Evolutionary conservation across 2,888 invertebrate genomes (phyloP).

Genomic region (Lithophane leautieri): DNA sequence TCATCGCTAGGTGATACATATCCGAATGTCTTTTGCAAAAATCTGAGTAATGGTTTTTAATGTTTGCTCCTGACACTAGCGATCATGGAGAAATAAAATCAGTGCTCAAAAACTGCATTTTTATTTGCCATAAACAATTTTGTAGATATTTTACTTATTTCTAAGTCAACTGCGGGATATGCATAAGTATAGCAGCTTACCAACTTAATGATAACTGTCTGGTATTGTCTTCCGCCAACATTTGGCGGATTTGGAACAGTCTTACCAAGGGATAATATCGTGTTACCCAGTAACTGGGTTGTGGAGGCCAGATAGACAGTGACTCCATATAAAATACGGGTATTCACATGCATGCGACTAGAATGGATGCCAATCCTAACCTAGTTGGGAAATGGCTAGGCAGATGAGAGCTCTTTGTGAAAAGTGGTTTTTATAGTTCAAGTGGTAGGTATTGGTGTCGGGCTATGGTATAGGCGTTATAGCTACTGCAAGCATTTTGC

Average conservation of each 20-base stretch:
- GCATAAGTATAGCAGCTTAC: not conserved
- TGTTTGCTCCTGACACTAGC: no score
- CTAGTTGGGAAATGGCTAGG: not conserved
- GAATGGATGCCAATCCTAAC: not conserved
- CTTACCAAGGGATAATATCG: not conserved
- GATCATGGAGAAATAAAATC: not conserved
- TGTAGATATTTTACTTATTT: constrained; percentile 10
- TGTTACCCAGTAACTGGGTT: not conserved
- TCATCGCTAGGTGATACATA: constrained; percentile 20
- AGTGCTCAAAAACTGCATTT: not conserved
- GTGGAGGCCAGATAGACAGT: not conserved
- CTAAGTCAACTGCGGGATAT: not conserved
- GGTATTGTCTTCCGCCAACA: not conserved
- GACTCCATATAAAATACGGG: not conserved
- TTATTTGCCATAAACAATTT: not conserved
- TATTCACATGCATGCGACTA: not conserved
- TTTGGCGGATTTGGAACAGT: not conserved
- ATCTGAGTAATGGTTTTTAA: not conserved
- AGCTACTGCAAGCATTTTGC: not conserved
- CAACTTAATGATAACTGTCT: not conserved
- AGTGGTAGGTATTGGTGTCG: no score
- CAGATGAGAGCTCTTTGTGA: not conserved
- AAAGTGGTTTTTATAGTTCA: not conserved
- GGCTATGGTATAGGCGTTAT: not conserved
- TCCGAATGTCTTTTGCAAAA: constrained; percentile 9